These are phyloP conservation scores for Anoplophora glabripennis DNA, from an alignment of 1,140 invertebrate species.

Conservation along the genomic window DNA sequence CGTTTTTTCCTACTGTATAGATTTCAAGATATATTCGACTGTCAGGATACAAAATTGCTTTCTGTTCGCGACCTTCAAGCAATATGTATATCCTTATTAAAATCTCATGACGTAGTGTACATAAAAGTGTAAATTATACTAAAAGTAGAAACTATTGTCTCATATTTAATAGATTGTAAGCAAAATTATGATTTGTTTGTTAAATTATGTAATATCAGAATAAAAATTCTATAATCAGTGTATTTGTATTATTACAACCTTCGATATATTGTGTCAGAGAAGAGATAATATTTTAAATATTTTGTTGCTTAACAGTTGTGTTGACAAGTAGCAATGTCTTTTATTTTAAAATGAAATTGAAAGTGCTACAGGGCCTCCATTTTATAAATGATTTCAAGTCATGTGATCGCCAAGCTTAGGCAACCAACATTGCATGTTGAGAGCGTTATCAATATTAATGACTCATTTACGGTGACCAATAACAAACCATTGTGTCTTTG, in stretches of 20 bases:
- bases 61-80: constrained; percentile 13
- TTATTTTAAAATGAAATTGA: too few species aligned
- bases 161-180: constrained; percentile 19
- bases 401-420: too few species aligned
- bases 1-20: constrained; percentile 17
- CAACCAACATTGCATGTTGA: too few species aligned
- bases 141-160: constrained; percentile 15
- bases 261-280: too few species aligned
- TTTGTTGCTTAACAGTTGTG: too few species aligned
- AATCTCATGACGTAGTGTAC: constrained; percentile 26
- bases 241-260: neutral
- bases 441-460: too few species aligned
- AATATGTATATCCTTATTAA: constrained; percentile 22
- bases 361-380: too few species aligned
- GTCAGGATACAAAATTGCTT: constrained; percentile 1
- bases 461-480: too few species aligned
- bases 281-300: too few species aligned
- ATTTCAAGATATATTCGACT: constrained; percentile 7
- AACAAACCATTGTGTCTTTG: too few species aligned
- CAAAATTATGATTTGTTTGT: constrained; percentile 23
- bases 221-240: constrained; percentile 19
- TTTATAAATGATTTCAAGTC: too few species aligned
- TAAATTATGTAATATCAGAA: constrained; percentile 19
- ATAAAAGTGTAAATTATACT: constrained; percentile 25
- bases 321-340: too few species aligned